A percentile compares a stretch with the other conserved stretches of the same genome.
Conservation (phyloP, 1,140 invertebrate genomes). For the Theocolax elegans region DNA sequence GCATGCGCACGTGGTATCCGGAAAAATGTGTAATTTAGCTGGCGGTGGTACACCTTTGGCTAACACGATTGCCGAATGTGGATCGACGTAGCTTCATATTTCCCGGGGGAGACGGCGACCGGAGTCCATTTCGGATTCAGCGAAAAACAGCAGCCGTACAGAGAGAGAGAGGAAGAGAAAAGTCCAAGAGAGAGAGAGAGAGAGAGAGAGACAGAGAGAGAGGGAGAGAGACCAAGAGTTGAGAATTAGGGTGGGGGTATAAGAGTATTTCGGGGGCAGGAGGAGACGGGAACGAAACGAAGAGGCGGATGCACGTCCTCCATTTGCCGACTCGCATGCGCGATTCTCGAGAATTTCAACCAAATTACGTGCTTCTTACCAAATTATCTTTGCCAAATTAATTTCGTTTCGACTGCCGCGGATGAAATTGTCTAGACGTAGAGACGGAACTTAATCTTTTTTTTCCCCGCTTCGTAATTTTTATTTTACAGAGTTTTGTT, state of each 20-base stretch:
- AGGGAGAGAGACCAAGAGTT: not conserved
- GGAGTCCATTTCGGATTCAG: constrained; percentile 53
- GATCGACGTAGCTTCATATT: constrained; percentile 50
- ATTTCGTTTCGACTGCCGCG: constrained; percentile 3
- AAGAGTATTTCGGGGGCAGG: not conserved
- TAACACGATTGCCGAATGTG: constrained; percentile 32
- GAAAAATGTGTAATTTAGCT: constrained; percentile 30
- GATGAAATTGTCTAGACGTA: not conserved
- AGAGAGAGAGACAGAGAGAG: constrained; percentile 12
- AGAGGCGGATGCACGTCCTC: constrained; percentile 45
- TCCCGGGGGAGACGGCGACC: constrained; percentile 50
- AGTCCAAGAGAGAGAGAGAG: not conserved
- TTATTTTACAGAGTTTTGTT: too few species aligned
- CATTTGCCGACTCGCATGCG: constrained; percentile 41
- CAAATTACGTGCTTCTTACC: constrained; percentile 36
- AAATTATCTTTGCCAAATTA: constrained; percentile 33
- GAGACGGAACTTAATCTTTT: constrained; percentile 27
- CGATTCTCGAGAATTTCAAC: constrained; percentile 29
- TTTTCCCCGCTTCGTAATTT: not conserved
- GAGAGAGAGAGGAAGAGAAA: not conserved
- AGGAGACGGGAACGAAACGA: constrained; percentile 35
- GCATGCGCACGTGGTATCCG: not conserved
- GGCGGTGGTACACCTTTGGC: constrained; percentile 26
- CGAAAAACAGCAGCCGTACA: constrained; percentile 21
- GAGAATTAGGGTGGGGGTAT: not conserved